Evolutionary conservation across 1,140 invertebrate species (phyloP), one percentile per base, ranked within the genome.

Genomic region (Orius laevigatus): DNA sequence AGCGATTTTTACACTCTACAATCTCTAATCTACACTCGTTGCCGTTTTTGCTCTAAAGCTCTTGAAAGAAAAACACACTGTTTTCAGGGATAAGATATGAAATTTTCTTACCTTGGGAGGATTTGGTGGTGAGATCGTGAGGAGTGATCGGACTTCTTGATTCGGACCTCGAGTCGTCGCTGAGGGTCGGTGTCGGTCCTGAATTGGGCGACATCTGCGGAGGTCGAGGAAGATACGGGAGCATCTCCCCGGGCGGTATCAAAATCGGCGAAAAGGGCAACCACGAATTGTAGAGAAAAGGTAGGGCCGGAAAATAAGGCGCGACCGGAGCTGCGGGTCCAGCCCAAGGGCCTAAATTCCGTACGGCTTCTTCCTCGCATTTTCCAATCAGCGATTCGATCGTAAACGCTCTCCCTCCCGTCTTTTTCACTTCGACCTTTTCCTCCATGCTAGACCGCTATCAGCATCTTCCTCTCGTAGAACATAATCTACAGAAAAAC

Each of bases 111-210:
- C 42, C 41, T 43, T 48, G 35, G 12, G 31, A 9, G 11, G 52
- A 48, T 20, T 46, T 45, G 18, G 42, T 43, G 31, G 53, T 52
- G 33, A 55, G 51, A 39, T 52, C 49, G 45, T 55, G 52, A 1
- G 54, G 54, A 1, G 52, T 50, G 25, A 51, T 34, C 1, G 54
- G 52, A 5, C 48, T 50, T 4, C 43, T 31, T 9, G 50, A 54
- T 14, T 52, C 50, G 20, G 49, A 51, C 14, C 54, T 38, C 11
- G 54, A 53, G 51, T 50, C 48, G 39, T 53, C 49, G 49, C 48
- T 50, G 38, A 38, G 48, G 18, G 44, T 48, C 10, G 12, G 25
- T 1, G 34, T 33, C n/a, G 44, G 32, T 16, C 47, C 41, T 40
- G 32, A 36, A 18, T 47, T 41, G 11, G 47, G 50, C 10, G 33